Conservation (phyloP, 1,140 invertebrate genomes). For the Helicoverpa armigera region DNA sequence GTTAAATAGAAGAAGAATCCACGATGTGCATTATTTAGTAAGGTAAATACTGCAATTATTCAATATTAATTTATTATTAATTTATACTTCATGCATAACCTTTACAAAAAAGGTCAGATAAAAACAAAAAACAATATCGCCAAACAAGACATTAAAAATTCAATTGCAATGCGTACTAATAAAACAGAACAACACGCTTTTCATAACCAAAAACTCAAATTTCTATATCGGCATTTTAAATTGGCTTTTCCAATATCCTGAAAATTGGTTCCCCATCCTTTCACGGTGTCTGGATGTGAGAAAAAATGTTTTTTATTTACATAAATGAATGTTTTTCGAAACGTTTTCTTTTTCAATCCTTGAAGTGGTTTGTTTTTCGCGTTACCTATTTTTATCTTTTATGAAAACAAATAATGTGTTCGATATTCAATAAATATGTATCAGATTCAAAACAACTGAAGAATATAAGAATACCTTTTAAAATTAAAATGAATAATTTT, state of each 20-base stretch:
- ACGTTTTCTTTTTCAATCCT: slow-evolving; percentile 29
- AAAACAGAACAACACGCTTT: neutral
- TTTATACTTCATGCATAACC: too few relatives aligned
- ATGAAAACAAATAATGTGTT: too few relatives aligned
- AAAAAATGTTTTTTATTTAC: slow-evolving; percentile 42
- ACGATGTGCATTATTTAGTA: too few relatives aligned
- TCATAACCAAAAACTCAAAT: slow-evolving; percentile 34
- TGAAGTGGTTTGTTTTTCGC: slow-evolving; percentile 19
- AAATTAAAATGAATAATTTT: neutral
- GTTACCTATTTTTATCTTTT: neutral
- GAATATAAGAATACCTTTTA: neutral
- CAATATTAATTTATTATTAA: too few relatives aligned
- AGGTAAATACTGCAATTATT: too few relatives aligned
- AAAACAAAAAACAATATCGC: neutral
- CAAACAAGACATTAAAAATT: slow-evolving; percentile 1
- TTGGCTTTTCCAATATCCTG: slow-evolving; percentile 38
- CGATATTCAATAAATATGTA: too few relatives aligned
- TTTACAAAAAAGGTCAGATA: too few relatives aligned
- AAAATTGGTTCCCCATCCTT: slow-evolving; percentile 39
- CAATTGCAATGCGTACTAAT: neutral
- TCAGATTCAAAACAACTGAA: neutral
- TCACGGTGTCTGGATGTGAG: neutral
- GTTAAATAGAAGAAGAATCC: too few relatives aligned
- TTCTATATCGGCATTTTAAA: slow-evolving; percentile 36
- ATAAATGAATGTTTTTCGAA: slow-evolving; percentile 44